Evolutionary conservation across 2,888 invertebrate genomes (phyloP), one percentile per base, ranked within the genome.

Genomic region (Agriopis leucophaearia): DNA sequence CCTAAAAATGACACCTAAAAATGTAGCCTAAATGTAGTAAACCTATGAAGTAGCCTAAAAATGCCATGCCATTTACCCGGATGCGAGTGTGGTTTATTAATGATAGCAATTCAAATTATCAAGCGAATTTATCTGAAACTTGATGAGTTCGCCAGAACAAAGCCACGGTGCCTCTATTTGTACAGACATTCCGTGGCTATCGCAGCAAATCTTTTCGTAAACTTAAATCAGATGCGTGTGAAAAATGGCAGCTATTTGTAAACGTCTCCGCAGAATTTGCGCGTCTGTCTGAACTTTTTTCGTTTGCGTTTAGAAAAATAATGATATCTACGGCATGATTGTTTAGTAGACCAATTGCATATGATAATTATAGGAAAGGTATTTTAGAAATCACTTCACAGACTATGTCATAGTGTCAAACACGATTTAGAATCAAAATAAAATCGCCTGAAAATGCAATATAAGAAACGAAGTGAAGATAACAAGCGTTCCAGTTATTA

Each of bases 171-270:
- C 58, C 58, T 52, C 56, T 42, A 38, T 67, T 54, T 64, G 52
- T 63, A 48, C 38, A 42, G 36, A 27, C 8, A 50, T 63, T 63
- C 42, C n/a, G 35, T 15, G 40, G 54, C 35, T 68, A 63, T 77
- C 76, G 75, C 76, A 78, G 74, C 76, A 76, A 77, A 82, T 82
- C 80, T 79, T 75, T 77, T 77, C 71, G 79, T 71, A 78, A 81
- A 84, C 82, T 85, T 83, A 83, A 86, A 86, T 86, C 86, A 85
- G 82, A 85, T 81, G 81, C 80, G 78, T 79, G 78, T 81, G 82
- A 86, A 81, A 82, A 85, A 87, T 63, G 27, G 18, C 10, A 12
- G 54, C 44, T 16, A 64, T 87, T 85, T 85, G 81, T 86, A 80
- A 78, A 81, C 76, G 83, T 84, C 82, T 60, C 74, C 70, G 64